Base-by-base conservation (phyloP, 2,888 invertebrate genomes). In the Drosophila helvetica region DNA sequence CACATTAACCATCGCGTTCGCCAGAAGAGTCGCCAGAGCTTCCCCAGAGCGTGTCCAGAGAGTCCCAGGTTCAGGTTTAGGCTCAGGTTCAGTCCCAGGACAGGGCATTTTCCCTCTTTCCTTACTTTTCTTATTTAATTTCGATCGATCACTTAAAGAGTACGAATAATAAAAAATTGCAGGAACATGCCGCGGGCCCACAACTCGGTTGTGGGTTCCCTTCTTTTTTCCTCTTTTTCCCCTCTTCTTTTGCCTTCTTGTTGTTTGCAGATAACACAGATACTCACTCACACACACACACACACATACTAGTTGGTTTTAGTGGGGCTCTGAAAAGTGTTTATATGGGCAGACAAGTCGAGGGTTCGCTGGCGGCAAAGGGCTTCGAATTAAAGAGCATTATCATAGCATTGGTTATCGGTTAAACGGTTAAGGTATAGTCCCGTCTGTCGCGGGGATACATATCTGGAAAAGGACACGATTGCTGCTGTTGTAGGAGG, bases 1-100 rank as follows among this genome's bases (percentile, higher is more conserved):
- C 81, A 86, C 85, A 86, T 84, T 86, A 86, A 86, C 84, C 84
- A 84, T 84, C 86, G 86, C 84, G 78, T 83, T 86, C 80, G 67
- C 70, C 63, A 65, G 53, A 38, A 72, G 69, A 54, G 46, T 38
- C 53, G 53, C 53, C 69, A 25, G 12, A 46, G 52, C 51, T 30
- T 17, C 8, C 33, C 47, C 25, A 18, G 52, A 18, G 27, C 42
- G 8, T n/a, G 58, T 15, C 19, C 38, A n/a, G 38, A 19, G 46
- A 10, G 25, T 51, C 15, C 7, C 64, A 27, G 33, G 61, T 63
- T 61, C 33, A 33, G 30, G 30, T 9, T 3, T 2, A 30, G 33
- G 12, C 2, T 6, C 15, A 15, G 38, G 15, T 0, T 6, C 38
- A 7, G 15, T 43, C 64, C 52, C 53, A 47, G 55, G 30, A 33